phyloP scores from a whole-genome alignment of 2,888 invertebrate genomes.

The Buathra laborator region DNA sequence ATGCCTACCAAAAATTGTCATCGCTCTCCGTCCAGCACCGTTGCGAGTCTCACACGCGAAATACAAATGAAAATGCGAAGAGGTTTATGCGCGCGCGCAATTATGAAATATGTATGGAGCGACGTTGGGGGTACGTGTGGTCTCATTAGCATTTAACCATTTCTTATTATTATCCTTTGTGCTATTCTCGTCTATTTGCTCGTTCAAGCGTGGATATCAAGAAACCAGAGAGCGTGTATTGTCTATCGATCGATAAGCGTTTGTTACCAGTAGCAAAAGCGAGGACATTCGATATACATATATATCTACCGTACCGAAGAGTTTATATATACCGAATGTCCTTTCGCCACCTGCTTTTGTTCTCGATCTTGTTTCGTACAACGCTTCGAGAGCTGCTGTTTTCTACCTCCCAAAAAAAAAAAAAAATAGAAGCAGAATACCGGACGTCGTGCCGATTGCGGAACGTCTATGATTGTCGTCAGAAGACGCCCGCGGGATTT shows the following conservation, averaged over 20 bases:
- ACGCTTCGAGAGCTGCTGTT: constrained; percentile 35
- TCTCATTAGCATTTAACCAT: constrained; percentile 68
- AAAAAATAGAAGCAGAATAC: constrained; percentile 9
- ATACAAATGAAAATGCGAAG: constrained; percentile 41
- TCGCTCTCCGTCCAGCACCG: background rate
- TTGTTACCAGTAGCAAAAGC: constrained; percentile 29
- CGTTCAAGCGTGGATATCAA: constrained; percentile 63
- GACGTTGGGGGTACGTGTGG: constrained; percentile 43
- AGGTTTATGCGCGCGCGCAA: constrained; percentile 15
- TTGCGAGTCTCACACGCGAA: constrained; percentile 14
- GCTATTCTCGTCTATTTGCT: constrained; percentile 54
- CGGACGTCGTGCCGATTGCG: constrained; percentile 63
- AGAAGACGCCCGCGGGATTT: background rate
- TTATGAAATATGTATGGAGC: constrained; percentile 64
- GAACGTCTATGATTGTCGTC: background rate
- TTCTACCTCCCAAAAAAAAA: constrained; percentile 7
- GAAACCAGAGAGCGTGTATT: constrained; percentile 44
- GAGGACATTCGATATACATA: constrained; percentile 15
- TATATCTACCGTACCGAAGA: background rate
- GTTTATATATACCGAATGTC: constrained; percentile 51
- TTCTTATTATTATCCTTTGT: constrained; percentile 53
- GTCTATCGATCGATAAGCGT: constrained; percentile 62
- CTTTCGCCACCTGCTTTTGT: constrained; percentile 68
- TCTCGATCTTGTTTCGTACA: constrained; percentile 61
- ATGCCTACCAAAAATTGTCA: constrained; percentile 44